Conservation (phyloP, 2,888 invertebrate species). For the Poecilus cupreus region DNA sequence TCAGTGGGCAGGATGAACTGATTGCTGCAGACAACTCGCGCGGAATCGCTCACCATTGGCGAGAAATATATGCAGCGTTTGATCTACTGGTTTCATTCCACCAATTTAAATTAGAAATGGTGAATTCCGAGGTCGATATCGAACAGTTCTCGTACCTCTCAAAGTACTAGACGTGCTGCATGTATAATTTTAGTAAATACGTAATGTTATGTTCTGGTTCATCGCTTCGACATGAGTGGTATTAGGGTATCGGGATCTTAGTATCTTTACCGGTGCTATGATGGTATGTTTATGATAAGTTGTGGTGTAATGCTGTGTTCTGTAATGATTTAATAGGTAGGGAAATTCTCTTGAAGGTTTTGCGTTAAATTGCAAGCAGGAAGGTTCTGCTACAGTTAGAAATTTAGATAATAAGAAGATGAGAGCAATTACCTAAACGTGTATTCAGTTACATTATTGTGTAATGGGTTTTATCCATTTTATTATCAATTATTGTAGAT, state of each 20-base stretch:
- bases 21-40: neutral
- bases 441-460: no score
- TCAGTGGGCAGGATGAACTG: conserved; percentile 7
- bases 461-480: no score
- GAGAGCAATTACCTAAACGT: no score
- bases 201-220: neutral
- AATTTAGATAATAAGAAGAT: no score
- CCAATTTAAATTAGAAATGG: neutral
- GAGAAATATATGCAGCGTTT: neutral
- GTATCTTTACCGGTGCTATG: neutral
- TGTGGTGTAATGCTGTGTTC: neutral
- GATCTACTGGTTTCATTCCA: neutral
- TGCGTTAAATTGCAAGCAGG: no score
- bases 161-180: no score
- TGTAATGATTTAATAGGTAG: neutral
- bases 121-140: no score
- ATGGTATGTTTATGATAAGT: neutral
- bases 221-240: neutral
- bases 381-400: no score
- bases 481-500: no score
- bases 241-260: neutral
- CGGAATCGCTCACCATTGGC: neutral
- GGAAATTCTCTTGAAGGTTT: neutral
- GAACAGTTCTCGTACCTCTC: no score
- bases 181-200: conserved; percentile 11